Evolutionary conservation across 1,140 invertebrate species (phyloP), one percentile per base, ranked within the genome.

Genomic region (Neomicropteryx cornuta): DNA sequence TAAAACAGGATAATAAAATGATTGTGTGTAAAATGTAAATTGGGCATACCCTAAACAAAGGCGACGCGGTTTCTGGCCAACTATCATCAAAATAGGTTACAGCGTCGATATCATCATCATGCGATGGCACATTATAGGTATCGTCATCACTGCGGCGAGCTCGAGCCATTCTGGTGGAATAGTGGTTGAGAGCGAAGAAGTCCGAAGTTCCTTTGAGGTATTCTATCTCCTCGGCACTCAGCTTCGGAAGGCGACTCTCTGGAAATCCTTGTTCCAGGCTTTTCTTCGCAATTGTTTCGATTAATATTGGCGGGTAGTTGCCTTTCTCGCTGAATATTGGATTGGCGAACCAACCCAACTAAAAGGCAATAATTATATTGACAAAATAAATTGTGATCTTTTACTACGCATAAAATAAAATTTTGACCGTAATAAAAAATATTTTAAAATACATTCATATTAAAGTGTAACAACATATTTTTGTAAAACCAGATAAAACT

Each of bases 131-230:
- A 17, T 45, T 29, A 8, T 49, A 24, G 5, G 14, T 1, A 14
- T 36, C 11, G 2, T 1, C 3, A 4, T 46, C 39, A 31, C 53
- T 13, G 24, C 49, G 36, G 16, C 40, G 42, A 1, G 49, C 48
- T 5, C 50, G 53, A 18, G 54, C 33, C 2, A 53, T 14, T 3
- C 11, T 44, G 1, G 63, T 56, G 1, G 71, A 71, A 38, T 80
- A 80, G 24, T 72, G 65, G 40, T 79, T 79, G 1, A 81, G 53
- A n/a, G 75, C 76, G 24, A 79, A 71, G 63, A 78, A 80, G 47
- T 80, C 77, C 3, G 58, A 56, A 6, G 71, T 58, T 21, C 77
- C 78, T 38, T 64, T 68, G 2, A 77, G 66, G 19, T 61, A 56
- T 24, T 61, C 33, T 2, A 61, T 66, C 58, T 73, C 73, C 34